These are phyloP conservation scores for Tetragonula clypearis DNA, from an alignment of 1,140 invertebrate genomes.

Conservation along the genomic window DNA sequence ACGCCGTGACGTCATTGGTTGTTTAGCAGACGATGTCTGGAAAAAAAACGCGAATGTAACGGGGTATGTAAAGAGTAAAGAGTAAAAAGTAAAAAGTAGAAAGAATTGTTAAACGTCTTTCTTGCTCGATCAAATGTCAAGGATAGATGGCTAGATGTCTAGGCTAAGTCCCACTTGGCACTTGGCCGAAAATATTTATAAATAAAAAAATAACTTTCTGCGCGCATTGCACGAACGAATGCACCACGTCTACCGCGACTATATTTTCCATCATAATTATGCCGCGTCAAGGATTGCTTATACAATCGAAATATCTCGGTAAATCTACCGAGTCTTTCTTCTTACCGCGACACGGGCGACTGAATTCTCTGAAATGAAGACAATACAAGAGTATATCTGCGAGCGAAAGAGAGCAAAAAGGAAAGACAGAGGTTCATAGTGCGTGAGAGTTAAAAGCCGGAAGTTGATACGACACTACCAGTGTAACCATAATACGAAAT, in stretches of 20 bases:
- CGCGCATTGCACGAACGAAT: constrained; percentile 15
- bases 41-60: background rate
- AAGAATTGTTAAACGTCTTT: constrained; percentile 34
- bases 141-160: constrained; percentile 71
- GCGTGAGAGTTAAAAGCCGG: constrained; percentile 39
- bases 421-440: constrained; percentile 11
- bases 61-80: constrained; percentile 27
- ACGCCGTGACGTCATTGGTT: constrained; percentile 48
- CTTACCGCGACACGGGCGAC: too few relatives aligned
- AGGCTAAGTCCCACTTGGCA: constrained; percentile 70
- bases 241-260: background rate
- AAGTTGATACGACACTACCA: constrained; percentile 16
- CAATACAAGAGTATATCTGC: background rate
- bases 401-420: background rate
- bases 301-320: background rate
- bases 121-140: constrained; percentile 73
- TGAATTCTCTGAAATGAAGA: background rate
- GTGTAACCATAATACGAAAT: constrained; percentile 13
- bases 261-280: constrained; percentile 6
- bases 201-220: constrained; percentile 63
- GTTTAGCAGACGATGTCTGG: constrained; percentile 40
- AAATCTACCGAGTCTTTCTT: background rate
- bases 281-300: too few relatives aligned
- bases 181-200: constrained; percentile 70
- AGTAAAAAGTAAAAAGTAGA: constrained; percentile 7